These are phyloP conservation scores for Pseudochromis fuscus DNA, from an alignment of 2,797 vertebrate species.

Conservation along the genomic window DNA sequence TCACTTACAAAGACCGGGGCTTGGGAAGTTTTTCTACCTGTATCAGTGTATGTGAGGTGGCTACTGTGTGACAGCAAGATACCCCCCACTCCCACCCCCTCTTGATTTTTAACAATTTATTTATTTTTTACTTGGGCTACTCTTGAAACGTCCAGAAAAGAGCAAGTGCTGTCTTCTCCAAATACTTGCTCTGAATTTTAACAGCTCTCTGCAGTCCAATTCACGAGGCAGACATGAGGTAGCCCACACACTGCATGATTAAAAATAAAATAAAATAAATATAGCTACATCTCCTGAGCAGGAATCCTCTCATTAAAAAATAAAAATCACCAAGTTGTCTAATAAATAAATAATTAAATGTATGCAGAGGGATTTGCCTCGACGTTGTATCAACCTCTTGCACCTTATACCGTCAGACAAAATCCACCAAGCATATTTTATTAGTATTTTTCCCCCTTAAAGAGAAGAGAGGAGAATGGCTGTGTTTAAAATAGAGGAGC, in stretches of 20 bases:
- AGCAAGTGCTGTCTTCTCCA: conserved; percentile 47
- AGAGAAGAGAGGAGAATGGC: conserved; percentile 4
- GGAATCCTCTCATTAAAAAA: background rate
- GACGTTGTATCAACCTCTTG: conserved; percentile 10
- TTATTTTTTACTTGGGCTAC: conserved; percentile 9
- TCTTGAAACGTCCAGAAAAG: conserved; percentile 40
- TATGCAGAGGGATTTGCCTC: background rate
- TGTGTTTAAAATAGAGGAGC: conserved; percentile 21
- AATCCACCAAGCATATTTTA: conserved; percentile 1
- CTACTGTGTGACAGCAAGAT: conserved; percentile 46
- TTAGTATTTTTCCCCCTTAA: too few species aligned
- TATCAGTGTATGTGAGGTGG: too few species aligned
- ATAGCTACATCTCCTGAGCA: background rate
- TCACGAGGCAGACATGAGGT: conserved; percentile 12
- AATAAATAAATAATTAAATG: conserved; percentile 1
- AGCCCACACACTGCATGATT: conserved; percentile 13
- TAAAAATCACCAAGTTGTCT: background rate
- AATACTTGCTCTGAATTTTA: conserved; percentile 76
- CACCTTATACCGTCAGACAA: background rate
- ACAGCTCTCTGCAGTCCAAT: conserved; percentile 64
- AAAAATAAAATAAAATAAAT: background rate
- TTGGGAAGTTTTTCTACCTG: conserved; percentile 36
- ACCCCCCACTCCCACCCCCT: background rate
- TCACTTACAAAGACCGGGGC: background rate
- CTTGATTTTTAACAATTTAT: background rate